Evolutionary conservation across 37 sponge, comb jelly and placozoan species (phyloP).

Genomic region (Geodia barretti): DNA sequence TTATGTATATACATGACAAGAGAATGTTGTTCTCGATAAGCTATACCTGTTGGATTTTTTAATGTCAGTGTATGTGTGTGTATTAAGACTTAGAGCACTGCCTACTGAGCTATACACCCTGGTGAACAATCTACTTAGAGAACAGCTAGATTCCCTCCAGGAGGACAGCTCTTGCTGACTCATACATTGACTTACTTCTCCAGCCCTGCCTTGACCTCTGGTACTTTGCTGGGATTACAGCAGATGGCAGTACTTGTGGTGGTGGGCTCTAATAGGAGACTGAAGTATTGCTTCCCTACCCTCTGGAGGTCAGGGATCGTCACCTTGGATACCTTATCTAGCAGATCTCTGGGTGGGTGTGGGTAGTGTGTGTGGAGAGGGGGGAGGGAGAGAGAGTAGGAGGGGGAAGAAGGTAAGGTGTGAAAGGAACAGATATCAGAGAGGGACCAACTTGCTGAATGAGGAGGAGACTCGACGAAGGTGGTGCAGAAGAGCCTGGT

Average conservation of each 20-base stretch:
- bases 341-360: slow-evolving; percentile 39
- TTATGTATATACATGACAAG: no score
- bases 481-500: slow-evolving; percentile 44
- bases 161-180: no score
- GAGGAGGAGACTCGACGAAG: slow-evolving; percentile 4
- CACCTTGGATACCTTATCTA: slow-evolving; percentile 66
- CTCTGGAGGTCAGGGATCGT: slow-evolving; percentile 66
- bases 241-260: slow-evolving; percentile 66
- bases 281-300: slow-evolving; percentile 77
- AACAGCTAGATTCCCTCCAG: no score
- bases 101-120: no score
- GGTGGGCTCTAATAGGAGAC: slow-evolving; percentile 58
- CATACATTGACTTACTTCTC: no score
- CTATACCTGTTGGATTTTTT: no score
- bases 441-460: slow-evolving; percentile 37
- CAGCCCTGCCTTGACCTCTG: slow-evolving; percentile 65
- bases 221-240: slow-evolving; percentile 80
- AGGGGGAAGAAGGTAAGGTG: not conserved
- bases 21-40: no score
- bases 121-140: no score
- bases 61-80: no score
- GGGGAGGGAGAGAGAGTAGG: no score
- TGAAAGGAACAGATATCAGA: not conserved
- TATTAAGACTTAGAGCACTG: no score
- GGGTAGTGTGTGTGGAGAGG: not conserved